Evolutionary conservation across 2,888 invertebrate genomes (phyloP).

Genomic region (Theretra japonica): DNA sequence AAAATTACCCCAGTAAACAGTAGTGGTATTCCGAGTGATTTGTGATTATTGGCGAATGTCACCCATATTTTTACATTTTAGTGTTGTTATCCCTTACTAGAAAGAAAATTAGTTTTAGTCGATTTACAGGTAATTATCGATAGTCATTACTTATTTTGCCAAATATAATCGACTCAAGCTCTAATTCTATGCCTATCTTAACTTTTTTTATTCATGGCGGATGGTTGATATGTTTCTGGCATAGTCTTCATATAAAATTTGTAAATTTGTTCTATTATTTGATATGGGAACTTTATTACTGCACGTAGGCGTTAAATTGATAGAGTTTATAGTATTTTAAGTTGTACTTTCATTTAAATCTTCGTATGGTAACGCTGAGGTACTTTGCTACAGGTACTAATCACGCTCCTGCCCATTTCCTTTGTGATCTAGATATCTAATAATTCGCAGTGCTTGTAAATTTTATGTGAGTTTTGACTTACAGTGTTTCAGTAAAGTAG

Average conservation of each 20-base stretch:
- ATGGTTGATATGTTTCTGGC: constrained; percentile 21
- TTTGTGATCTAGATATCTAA: constrained; percentile 77
- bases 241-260: background rate
- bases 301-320: background rate
- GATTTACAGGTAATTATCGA: too few species aligned
- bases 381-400: background rate
- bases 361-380: background rate
- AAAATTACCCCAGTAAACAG: too few species aligned
- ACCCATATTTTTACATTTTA: too few species aligned
- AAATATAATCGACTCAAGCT: background rate
- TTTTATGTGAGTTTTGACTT: constrained; percentile 41
- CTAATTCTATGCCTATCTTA: background rate
- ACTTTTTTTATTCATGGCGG: constrained; percentile 37
- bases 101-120: too few species aligned
- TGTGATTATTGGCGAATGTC: too few species aligned
- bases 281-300: background rate
- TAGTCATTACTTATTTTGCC: background rate
- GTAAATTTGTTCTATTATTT: background rate
- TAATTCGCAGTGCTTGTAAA: constrained; percentile 49
- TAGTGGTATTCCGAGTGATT: too few species aligned
- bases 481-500: constrained; percentile 23
- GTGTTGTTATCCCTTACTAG: too few species aligned
- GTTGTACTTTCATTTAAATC: background rate
- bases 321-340: background rate
- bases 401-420: constrained; percentile 66